phyloP scores from a whole-genome alignment of 2,113 vertebrate species.

The Cromileptes altivelis region DNA sequence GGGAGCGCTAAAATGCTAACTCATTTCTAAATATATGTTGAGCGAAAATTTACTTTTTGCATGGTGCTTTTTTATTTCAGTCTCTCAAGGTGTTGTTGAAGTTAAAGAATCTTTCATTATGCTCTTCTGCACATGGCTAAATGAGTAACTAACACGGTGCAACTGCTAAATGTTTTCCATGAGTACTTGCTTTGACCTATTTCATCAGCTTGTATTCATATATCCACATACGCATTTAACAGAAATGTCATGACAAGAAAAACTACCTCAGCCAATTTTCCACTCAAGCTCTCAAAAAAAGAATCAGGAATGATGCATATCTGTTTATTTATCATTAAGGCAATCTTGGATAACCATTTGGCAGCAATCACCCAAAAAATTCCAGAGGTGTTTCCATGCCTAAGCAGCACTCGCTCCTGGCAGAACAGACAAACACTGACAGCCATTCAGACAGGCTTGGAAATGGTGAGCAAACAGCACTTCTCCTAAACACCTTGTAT shows the following conservation, averaged over 20 bases:
- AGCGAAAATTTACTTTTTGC: not conserved
- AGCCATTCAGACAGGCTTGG: constrained; percentile 70
- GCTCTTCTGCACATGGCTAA: not conserved
- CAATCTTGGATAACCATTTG: constrained; percentile 58
- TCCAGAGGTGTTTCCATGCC: constrained; percentile 66
- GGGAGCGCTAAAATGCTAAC: no score
- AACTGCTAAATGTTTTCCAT: not conserved
- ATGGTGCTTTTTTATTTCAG: not conserved
- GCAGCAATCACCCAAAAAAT: constrained; percentile 49
- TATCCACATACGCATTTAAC: constrained; percentile 7
- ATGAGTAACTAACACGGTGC: not conserved
- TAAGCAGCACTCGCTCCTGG: constrained; percentile 57
- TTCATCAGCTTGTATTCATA: constrained; percentile 18
- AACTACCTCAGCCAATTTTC: constrained; percentile 43
- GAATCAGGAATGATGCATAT: constrained; percentile 14
- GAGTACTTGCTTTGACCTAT: constrained; percentile 16
- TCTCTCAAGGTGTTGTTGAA: not conserved
- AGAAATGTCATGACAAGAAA: constrained; percentile 39
- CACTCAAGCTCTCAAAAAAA: constrained; percentile 26
- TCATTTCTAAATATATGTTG: no score
- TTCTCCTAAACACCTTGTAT: constrained; percentile 80
- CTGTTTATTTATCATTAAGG: constrained; percentile 52
- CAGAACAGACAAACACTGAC: constrained; percentile 69
- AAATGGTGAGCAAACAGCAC: constrained; percentile 79
- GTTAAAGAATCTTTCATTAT: not conserved